Base-by-base conservation (phyloP, 2,888 invertebrate genomes). In the Caenorhabditis sp. region DNA sequence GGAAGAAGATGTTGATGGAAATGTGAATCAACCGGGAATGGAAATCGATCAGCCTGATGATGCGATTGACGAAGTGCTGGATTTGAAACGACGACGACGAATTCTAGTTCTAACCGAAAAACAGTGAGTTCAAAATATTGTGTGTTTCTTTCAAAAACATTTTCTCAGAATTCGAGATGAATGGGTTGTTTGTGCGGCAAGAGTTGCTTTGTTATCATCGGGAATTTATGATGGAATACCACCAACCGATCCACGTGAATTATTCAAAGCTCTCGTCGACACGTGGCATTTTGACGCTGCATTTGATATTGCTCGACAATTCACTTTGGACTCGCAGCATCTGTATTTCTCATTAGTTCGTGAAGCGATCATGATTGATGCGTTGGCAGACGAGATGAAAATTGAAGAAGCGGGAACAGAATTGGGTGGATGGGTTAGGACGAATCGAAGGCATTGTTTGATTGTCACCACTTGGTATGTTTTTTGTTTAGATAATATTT, bases 271-370 rank as follows among this genome's bases (percentile, higher is more conserved):
- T 12, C 69, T 79, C 1, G 54, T 83, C 49, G 74, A 77, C n/a
- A 72, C 66, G 51, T 76, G 76, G n/a, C 74, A 71, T 37, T 84
- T 78, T 61, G 84, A 84, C 60, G 68, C 77, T 54, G 84, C 84
- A 5, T 82, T 83, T 63, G 76, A 82, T 19, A 50, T 84, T 24
- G 73, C 76, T 21, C 70, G 83, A 24, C 73, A 78, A 23, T 84
- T 78, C 62, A 54, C 64, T 24, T 51, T 83, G 58, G 62, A 75
- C 37, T 27, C 76, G 5, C 59, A 66, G 10, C 68, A 70, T 23
- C 61, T 84, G 55, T 71, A 78, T 54, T 69, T 65, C 37, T 55
- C 62, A 3, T 55, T 82, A 26, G 76, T 81, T 1, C 69, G 74
- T 3, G 82, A 84, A 24, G 77, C 81, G 24, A 78, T 84, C 23